These are phyloP conservation scores for Colistium nudipinnis DNA, from an alignment of 2,113 vertebrate species.

Conservation along the genomic window DNA sequence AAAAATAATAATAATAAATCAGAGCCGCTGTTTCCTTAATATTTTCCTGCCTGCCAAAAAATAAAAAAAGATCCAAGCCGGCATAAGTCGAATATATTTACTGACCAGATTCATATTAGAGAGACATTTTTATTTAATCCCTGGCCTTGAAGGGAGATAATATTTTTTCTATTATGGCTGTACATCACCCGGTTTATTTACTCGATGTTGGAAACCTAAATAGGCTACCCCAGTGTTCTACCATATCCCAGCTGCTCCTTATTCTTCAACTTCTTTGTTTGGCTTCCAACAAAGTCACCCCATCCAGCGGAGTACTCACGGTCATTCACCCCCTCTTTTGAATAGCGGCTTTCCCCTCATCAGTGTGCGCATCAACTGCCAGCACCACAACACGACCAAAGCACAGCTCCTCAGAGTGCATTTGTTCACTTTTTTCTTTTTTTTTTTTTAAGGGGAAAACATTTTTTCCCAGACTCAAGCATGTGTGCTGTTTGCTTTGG, in stretches of 20 bases:
- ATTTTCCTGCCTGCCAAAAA: no score
- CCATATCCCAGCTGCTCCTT: conserved; percentile 24
- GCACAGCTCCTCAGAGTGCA: conserved; percentile 32
- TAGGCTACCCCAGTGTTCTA: conserved; percentile 30
- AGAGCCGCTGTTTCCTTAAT: no score
- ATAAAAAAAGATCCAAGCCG: not conserved
- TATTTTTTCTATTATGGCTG: not conserved
- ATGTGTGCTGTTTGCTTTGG: not conserved
- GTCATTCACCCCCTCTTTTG: conserved; percentile 56
- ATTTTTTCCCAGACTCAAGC: conserved; percentile 11
- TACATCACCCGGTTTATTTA: not conserved
- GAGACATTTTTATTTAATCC: not conserved
- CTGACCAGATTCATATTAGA: no score
- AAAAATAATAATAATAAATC: no score
- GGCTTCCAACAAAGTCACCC: conserved; percentile 49
- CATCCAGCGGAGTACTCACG: conserved; percentile 40
- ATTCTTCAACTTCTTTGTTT: conserved; percentile 41
- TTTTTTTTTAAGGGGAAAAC: no score
- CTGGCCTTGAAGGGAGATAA: not conserved
- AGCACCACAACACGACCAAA: not conserved
- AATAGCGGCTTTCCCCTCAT: conserved; percentile 53
- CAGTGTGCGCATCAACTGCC: conserved; percentile 50
- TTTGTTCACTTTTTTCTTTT: conserved; percentile 24
- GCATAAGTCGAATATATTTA: not conserved
- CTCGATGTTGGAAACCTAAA: conserved; percentile 4